phyloP scores from a whole-genome alignment of 1,140 invertebrate species.

The Anoplophora glabripennis region DNA sequence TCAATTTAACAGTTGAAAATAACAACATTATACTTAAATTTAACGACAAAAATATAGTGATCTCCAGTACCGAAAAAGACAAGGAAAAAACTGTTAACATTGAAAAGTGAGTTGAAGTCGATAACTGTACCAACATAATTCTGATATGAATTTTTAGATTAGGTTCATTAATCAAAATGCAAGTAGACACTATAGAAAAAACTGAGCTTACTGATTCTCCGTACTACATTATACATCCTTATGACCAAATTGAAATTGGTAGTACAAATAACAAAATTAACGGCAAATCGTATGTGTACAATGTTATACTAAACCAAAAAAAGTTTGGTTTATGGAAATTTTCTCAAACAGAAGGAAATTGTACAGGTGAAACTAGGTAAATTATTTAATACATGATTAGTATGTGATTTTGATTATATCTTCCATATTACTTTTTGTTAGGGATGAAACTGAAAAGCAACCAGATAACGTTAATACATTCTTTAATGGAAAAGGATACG shows the following conservation, averaged over 20 bases:
- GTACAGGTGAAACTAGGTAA: constrained; percentile 74
- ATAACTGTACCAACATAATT: background rate
- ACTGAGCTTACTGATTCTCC: background rate
- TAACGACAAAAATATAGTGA: constrained; percentile 1
- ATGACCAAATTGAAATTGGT: constrained; percentile 30
- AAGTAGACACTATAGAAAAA: constrained; percentile 16
- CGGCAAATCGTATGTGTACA: constrained; percentile 36
- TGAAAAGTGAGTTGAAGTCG: constrained; percentile 14
- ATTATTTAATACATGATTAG: background rate
- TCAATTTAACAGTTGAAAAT: constrained; percentile 18
- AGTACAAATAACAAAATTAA: background rate
- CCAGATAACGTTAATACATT: constrained; percentile 21
- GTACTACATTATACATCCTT: constrained; percentile 19
- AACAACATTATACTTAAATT: constrained; percentile 7
- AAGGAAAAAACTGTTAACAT: constrained; percentile 21
- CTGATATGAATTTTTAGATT: constrained; percentile 14
- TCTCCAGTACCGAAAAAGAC: constrained; percentile 17
- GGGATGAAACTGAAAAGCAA: constrained; percentile 1
- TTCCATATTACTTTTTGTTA: constrained; percentile 2
- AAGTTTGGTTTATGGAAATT: constrained; percentile 90
- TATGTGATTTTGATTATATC: background rate
- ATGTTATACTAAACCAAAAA: constrained; percentile 62
- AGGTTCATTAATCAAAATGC: constrained; percentile 27
- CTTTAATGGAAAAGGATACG: constrained; percentile 31
- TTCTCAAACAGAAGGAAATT: constrained; percentile 59